phyloP scores from a whole-genome alignment of 2,888 invertebrate genomes.

The Archaeoteleia sp. region DNA sequence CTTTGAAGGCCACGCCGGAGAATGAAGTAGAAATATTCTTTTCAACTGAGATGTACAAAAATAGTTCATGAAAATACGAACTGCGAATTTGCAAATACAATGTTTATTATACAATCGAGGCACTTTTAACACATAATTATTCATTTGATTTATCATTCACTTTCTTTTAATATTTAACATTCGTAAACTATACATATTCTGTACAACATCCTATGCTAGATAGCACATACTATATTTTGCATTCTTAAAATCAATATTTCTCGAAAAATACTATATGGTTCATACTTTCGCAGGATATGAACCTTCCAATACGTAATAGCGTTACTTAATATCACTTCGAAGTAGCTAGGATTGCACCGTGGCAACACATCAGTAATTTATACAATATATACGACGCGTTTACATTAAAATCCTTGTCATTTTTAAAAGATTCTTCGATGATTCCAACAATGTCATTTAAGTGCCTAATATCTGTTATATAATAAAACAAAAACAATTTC shows the following conservation, averaged over 20 bases:
- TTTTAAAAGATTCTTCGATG: neutral
- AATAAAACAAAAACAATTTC: no score
- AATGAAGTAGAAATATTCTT: no score
- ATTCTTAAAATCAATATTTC: neutral
- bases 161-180: no score
- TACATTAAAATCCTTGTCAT: conserved; percentile 12
- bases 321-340: conserved; percentile 47
- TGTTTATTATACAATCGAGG: no score
- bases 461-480: no score
- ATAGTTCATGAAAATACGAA: no score
- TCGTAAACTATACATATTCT: no score
- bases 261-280: conserved; percentile 5
- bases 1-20: no score
- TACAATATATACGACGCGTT: conserved; percentile 25
- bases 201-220: conserved; percentile 24
- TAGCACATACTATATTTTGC: conserved; percentile 18
- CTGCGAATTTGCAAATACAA: no score
- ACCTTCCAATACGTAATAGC: conserved; percentile 6
- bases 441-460: neutral
- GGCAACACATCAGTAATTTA: conserved; percentile 20
- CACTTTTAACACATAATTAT: no score
- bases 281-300: neutral
- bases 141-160: no score
- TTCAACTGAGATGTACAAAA: no score
- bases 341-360: conserved; percentile 46